Evolutionary conservation across 2,888 invertebrate genomes (phyloP).

Genomic region (Resseliella maxima): DNA sequence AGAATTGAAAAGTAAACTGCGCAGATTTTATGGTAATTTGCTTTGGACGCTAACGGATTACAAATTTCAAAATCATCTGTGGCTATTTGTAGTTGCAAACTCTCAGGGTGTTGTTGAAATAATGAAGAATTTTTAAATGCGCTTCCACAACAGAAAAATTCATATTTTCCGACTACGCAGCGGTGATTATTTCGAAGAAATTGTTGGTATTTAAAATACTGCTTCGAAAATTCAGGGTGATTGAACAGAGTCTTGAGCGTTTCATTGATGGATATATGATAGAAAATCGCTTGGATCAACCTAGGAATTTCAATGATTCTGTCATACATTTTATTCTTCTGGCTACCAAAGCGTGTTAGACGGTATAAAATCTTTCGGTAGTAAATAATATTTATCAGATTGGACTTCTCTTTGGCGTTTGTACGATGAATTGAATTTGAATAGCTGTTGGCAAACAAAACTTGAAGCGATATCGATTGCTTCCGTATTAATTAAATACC

Average conservation of each 20-base stretch:
- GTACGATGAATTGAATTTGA: not conserved
- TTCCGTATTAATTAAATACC: no score
- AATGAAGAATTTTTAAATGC: not conserved
- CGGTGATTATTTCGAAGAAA: not conserved
- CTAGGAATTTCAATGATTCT: not conserved
- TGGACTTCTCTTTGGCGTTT: not conserved
- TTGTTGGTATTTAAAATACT: no score
- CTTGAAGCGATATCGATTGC: no score
- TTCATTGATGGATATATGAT: not conserved
- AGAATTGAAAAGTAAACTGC: not conserved
- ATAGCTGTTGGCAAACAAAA: no score
- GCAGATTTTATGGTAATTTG: not conserved
- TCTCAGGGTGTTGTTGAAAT: not conserved
- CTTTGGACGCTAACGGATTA: not conserved
- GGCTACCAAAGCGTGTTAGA: not conserved
- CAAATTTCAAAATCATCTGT: not conserved
- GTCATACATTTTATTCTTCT: not conserved
- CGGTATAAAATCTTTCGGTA: not conserved
- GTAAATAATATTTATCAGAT: not conserved
- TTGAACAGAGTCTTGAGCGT: no score
- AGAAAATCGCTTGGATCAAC: not conserved
- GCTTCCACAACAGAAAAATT: not conserved
- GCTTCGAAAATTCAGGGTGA: not conserved
- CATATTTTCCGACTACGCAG: not conserved
- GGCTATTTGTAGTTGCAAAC: not conserved